These are phyloP conservation scores for Sesia apiformis DNA, from an alignment of 2,888 invertebrate genomes.

Conservation along the genomic window DNA sequence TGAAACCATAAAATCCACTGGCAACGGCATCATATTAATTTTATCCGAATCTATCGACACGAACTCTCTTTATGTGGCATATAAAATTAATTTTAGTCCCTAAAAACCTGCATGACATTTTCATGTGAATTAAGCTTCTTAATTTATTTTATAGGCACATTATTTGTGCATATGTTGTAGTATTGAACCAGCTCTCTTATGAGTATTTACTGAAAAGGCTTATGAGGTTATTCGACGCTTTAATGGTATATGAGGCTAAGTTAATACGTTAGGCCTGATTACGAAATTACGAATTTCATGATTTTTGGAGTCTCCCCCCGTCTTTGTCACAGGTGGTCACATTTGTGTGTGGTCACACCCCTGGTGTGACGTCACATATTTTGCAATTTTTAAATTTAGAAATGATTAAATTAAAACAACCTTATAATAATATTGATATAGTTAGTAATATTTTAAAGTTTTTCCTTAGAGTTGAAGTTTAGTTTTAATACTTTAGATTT, in stretches of 20 bases:
- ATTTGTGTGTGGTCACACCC: too few relatives aligned
- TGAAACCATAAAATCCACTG: conserved; percentile 28
- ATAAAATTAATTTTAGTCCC: conserved; percentile 21
- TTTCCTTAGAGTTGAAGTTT: too few relatives aligned
- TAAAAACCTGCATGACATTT: conserved; percentile 11
- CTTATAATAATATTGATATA: too few relatives aligned
- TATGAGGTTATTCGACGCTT: not conserved
- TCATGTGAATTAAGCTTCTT: not conserved
- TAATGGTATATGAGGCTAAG: not conserved
- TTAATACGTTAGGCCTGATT: not conserved
- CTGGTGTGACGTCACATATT: too few relatives aligned
- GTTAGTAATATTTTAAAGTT: too few relatives aligned
- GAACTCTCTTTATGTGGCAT: conserved; percentile 21
- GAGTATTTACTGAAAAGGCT: not conserved
- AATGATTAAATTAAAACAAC: too few relatives aligned
- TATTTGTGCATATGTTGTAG: not conserved
- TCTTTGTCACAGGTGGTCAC: too few relatives aligned
- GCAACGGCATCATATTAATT: conserved; percentile 28
- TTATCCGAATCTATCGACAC: conserved; percentile 20
- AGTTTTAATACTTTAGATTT: too few relatives aligned
- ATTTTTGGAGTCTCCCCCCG: not conserved
- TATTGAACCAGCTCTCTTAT: not conserved
- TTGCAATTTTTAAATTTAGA: too few relatives aligned
- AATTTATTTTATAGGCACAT: not conserved
- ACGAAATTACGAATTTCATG: not conserved